Percentiles rank a stretch among this genome's conserved stretches.
phyloP scores from a whole-genome alignment of 1,140 invertebrate species.

The Thalassaphorura encarpata region DNA sequence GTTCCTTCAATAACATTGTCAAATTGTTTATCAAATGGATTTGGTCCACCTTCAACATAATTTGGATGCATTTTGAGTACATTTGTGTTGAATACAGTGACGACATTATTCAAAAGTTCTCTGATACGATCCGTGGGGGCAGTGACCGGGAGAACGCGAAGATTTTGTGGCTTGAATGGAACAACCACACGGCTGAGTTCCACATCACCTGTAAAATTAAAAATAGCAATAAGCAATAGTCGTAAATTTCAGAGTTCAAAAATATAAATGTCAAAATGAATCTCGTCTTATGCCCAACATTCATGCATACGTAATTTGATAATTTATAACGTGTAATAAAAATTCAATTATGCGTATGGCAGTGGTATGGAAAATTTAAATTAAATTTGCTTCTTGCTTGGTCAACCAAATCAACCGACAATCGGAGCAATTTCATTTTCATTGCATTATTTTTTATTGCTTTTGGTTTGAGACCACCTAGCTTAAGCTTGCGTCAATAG shows the following conservation, averaged over 20 bases:
- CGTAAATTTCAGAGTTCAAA: background rate
- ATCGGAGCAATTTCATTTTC: too few species aligned
- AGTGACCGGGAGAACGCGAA: constrained; percentile 29
- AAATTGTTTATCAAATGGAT: constrained; percentile 32
- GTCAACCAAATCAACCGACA: too few species aligned
- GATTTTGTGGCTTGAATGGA: constrained; percentile 33
- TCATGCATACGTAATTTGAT: too few species aligned
- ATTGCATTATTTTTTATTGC: too few species aligned
- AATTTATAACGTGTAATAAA: too few species aligned
- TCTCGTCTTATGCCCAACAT: too few species aligned
- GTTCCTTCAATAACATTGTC: constrained; percentile 34
- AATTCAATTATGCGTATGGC: too few species aligned
- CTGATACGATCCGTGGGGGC: constrained; percentile 32
- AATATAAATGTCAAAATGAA: too few species aligned
- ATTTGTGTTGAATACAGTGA: constrained; percentile 31
- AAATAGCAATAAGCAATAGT: background rate
- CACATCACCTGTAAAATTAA: constrained; percentile 28
- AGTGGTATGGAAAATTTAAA: too few species aligned
- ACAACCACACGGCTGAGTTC: constrained; percentile 33
- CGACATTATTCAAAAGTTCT: constrained; percentile 31
- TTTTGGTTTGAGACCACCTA: too few species aligned
- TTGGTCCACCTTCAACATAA: constrained; percentile 25
- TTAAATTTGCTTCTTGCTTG: too few species aligned
- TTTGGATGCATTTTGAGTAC: constrained; percentile 31
- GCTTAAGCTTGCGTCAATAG: too few species aligned